Percentiles rank a stretch among this genome's conserved stretches.
phyloP scores from a whole-genome alignment of 2,888 invertebrate species.

The Drosophila planitibia region DNA sequence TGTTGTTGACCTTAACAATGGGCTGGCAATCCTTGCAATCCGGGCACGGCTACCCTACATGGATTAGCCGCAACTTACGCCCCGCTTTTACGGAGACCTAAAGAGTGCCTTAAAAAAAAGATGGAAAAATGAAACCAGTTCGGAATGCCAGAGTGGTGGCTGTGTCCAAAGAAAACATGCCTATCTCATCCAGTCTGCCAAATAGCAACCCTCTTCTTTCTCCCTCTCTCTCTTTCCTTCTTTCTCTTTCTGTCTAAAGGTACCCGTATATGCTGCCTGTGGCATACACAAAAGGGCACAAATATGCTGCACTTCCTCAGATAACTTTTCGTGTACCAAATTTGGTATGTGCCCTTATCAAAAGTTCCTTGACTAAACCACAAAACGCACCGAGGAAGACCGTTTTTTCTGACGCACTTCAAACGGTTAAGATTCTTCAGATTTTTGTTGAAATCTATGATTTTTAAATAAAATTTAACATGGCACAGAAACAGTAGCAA shows the following conservation, averaged over 20 bases:
- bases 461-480: not conserved
- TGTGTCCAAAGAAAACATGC: slow-evolving; percentile 16
- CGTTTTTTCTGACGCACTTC: not conserved
- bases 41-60: slow-evolving; percentile 33
- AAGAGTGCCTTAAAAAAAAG: slow-evolving; percentile 18
- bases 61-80: slow-evolving; percentile 65
- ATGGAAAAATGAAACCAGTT: slow-evolving; percentile 34
- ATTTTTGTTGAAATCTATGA: not conserved
- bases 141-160: slow-evolving; percentile 18
- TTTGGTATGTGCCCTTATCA: slow-evolving; percentile 20
- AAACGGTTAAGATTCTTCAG: not conserved
- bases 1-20: slow-evolving; percentile 68
- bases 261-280: slow-evolving; percentile 18
- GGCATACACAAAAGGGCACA: slow-evolving; percentile 41
- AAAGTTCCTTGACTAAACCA: slow-evolving; percentile 1
- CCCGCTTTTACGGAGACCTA: slow-evolving; percentile 29
- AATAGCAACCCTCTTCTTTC: slow-evolving; percentile 9
- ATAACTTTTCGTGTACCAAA: slow-evolving; percentile 37
- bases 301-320: slow-evolving; percentile 57
- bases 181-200: slow-evolving; percentile 8
- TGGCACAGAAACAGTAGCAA: not conserved
- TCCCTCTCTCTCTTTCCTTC: not conserved
- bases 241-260: not conserved
- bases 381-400: slow-evolving; percentile 7
- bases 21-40: slow-evolving; percentile 34